Percentiles rank a stretch among this genome's conserved stretches.
Conservation (phyloP, 92 coral and sea anemone species). For the Zoanthus sansibaricus region DNA sequence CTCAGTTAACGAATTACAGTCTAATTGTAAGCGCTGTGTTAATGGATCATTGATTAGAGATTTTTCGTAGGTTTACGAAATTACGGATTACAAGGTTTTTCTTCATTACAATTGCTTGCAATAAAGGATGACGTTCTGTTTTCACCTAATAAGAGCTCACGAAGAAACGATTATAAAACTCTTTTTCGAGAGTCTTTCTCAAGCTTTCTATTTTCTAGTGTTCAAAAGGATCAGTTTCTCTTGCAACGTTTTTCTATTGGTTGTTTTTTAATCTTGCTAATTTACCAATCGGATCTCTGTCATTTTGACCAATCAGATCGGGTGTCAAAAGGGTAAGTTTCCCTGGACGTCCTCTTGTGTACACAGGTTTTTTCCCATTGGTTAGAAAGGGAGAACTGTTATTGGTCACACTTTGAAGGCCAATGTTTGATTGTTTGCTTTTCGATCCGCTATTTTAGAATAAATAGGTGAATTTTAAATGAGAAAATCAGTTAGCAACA, state of each 20-base stretch:
- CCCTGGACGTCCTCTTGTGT: slow-evolving; percentile 6
- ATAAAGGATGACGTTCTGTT: neutral
- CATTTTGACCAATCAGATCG: neutral
- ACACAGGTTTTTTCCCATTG: neutral
- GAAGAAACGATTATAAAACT: neutral
- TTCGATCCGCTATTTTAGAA: neutral
- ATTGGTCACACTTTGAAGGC: neutral
- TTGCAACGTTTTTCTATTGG: neutral
- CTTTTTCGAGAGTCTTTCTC: neutral
- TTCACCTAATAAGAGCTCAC: neutral
- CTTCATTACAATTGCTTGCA: slow-evolving; percentile 2
- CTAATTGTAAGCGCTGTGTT: neutral
- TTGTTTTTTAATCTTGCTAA: neutral
- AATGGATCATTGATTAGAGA: neutral
- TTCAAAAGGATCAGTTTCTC: neutral
- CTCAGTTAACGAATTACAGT: neutral
- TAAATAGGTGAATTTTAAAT: neutral
- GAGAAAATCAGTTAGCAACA: neutral
- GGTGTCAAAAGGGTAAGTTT: neutral
- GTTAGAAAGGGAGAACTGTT: neutral
- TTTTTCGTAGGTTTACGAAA: neutral
- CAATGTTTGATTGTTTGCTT: neutral
- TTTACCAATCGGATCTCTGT: slow-evolving; percentile 6
- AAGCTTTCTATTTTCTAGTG: neutral
- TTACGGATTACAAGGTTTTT: neutral